Percentiles rank a stretch among this genome's conserved stretches.
phyloP scores from a whole-genome alignment of 2,888 invertebrate species.

The Eremobia ochroleuca region DNA sequence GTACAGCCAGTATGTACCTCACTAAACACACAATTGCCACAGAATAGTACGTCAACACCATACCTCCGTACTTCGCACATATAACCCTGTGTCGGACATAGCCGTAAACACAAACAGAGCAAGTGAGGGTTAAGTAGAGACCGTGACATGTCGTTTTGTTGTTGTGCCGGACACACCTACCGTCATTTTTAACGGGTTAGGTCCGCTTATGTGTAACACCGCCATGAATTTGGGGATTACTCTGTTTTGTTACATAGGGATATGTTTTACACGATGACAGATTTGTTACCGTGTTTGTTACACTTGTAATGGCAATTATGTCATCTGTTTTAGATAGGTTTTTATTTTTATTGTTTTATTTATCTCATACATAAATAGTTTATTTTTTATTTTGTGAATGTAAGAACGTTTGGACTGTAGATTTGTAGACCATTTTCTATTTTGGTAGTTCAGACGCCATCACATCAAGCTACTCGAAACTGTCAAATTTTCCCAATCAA shows the following conservation, averaged over 20 bases:
- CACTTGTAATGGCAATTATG: too few relatives aligned
- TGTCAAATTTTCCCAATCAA: too few relatives aligned
- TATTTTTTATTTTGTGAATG: too few relatives aligned
- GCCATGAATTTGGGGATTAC: conserved; percentile 32
- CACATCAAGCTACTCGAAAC: too few relatives aligned
- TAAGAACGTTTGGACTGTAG: too few relatives aligned
- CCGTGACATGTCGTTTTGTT: conserved; percentile 73
- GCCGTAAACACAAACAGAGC: conserved; percentile 66
- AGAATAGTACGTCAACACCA: background rate
- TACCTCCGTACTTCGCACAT: conserved; percentile 7
- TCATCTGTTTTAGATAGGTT: too few relatives aligned
- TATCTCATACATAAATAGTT: too few relatives aligned
- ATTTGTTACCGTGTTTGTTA: too few relatives aligned
- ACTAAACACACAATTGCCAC: conserved; percentile 21
- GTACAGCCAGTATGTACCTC: background rate
- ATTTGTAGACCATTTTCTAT: too few relatives aligned
- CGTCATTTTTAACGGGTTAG: conserved; percentile 68
- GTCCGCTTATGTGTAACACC: conserved; percentile 53
- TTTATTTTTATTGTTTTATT: too few relatives aligned
- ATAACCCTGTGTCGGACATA: conserved; percentile 39
- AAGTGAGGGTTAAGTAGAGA: conserved; percentile 70
- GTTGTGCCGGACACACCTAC: conserved; percentile 58
- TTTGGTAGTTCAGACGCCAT: too few relatives aligned
- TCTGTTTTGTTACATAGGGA: background rate
- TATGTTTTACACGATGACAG: too few relatives aligned